Evolutionary conservation across 1,140 invertebrate species (phyloP), one percentile per base, ranked within the genome.

Genomic region (Megathymus violae): DNA sequence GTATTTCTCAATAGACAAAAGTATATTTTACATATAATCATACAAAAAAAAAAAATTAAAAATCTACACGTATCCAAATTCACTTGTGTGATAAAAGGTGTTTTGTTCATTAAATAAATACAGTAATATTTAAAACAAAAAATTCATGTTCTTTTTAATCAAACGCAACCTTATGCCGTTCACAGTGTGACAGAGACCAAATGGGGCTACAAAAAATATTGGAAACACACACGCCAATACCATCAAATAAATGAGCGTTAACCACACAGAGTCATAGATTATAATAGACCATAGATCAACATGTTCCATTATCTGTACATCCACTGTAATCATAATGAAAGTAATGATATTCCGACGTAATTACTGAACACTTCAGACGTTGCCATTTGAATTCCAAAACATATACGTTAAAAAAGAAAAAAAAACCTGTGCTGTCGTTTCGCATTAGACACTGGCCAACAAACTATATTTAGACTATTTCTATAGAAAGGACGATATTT

Each of bases 381-480:
- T 56, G 36, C 11, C 34, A 43, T 56, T 16, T 4, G 14, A 41
- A 41, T 41, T 19, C 40, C 43, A 56, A 31, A 31, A 52, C 4
- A 51, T 52, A 52, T 43, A 16, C 31, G 15, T 14, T 31, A n/a
- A n/a, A 31, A 48, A 31, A 48, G 27, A 31, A 11, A 43, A 7
- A 44, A 43, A 36, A 56, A 56, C 52, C 19, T 43, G 19, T 15
- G 14, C n/a, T 31, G 40, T 54, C 17, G 50, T 54, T 38, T 56
- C 11, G 40, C 52, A 56, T 43, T 56, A 10, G 52, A 56, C 52
- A 56, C 52, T 56, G 52, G 52, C 52, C 52, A 56, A 56, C 40
- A 56, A 56, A 43, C 52, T 56, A 56, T 56, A 56, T 38, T 44
- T 44, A 56, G 6, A 16, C 22, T 56, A 44, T 44, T 31, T 41